Base-by-base conservation (phyloP, 2,113 vertebrate species). In the Corythornis madagascariensis region DNA sequence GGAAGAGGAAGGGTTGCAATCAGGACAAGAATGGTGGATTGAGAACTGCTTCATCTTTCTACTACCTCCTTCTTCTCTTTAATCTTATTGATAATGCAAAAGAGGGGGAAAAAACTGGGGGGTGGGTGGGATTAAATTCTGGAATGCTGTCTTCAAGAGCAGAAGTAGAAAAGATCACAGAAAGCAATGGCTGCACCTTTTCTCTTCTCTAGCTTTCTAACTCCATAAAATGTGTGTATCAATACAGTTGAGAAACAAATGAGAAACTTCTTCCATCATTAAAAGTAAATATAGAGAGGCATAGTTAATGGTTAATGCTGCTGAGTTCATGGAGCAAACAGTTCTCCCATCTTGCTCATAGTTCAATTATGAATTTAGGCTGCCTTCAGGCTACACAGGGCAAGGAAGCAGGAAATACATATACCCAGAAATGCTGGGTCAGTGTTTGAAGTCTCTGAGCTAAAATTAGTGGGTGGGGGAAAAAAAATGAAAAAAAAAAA, bases 361-460 rank as follows among this genome's bases (percentile, higher is more conserved):
- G 91, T 89, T 94, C 80, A 94, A 79, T 92, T 70, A 80, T 52
- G 82, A 94, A 88, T 75, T 92, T 89, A n/a, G 67, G 28, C 64
- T 94, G 93, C 89, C 94, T 91, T 91, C 83, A 88, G 79, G 88
- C 88, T 95, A 90, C 61, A 86, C 83, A 91, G 69, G 67, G 72
- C 76, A 88, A 83, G 76, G 77, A 80, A 83, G 56, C 75, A 88
- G 71, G 66, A 72, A 91, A 89, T 91, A 80, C 28, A 73, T 85
- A 72, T 70, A 88, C 50, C 67, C 56, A 94, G 71, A 95, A 91
- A 91, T 52, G 59, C 75, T 38, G 38, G 83, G 66, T 43, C 74
- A 89, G 42, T 66, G 42, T 92, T 94, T 93, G 85, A 92, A 83
- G 91, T 77, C 52, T 88, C 79, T 86, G 65, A 88, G 60, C 67